Evolutionary conservation across 2,888 invertebrate genomes (phyloP).

Genomic region (Cephonodes hylas): DNA sequence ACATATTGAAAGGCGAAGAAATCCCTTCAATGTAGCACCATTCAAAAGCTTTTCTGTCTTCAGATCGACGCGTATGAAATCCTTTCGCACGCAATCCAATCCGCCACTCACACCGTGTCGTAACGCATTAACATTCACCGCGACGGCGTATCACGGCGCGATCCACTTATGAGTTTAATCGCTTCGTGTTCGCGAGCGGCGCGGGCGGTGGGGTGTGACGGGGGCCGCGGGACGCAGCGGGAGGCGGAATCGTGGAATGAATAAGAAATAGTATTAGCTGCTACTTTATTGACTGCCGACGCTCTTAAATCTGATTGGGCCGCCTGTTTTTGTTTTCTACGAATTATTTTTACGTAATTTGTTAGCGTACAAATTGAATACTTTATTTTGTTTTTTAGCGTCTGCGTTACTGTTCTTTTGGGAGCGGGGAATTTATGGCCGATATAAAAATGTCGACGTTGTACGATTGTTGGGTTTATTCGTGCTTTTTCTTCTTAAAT

Average conservation of each 20-base stretch:
- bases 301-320: conserved; percentile 49
- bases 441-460: not conserved
- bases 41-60: conserved; percentile 8
- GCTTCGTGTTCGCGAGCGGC: conserved; percentile 25
- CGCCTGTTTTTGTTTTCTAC: conserved; percentile 36
- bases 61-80: conserved; percentile 8
- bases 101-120: conserved; percentile 29
- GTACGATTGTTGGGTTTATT: not conserved
- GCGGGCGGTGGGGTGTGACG: conserved; percentile 11
- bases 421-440: not conserved
- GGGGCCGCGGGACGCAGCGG: conserved; percentile 1
- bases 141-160: conserved; percentile 29
- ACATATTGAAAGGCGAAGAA: conserved; percentile 8
- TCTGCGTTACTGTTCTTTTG: not conserved
- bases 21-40: conserved; percentile 2
- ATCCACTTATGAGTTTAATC: conserved; percentile 48
- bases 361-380: conserved; percentile 28
- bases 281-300: conserved; percentile 38
- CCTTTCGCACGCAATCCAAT: conserved; percentile 6
- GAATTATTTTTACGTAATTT: conserved; percentile 24
- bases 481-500: not conserved
- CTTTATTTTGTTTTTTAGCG: conserved; percentile 16
- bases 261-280: conserved; percentile 38
- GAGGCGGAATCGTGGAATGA: conserved; percentile 33
- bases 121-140: conserved; percentile 34